These are phyloP conservation scores for Aspidapion aeneum DNA, from an alignment of 2,888 invertebrate genomes.

Conservation along the genomic window DNA sequence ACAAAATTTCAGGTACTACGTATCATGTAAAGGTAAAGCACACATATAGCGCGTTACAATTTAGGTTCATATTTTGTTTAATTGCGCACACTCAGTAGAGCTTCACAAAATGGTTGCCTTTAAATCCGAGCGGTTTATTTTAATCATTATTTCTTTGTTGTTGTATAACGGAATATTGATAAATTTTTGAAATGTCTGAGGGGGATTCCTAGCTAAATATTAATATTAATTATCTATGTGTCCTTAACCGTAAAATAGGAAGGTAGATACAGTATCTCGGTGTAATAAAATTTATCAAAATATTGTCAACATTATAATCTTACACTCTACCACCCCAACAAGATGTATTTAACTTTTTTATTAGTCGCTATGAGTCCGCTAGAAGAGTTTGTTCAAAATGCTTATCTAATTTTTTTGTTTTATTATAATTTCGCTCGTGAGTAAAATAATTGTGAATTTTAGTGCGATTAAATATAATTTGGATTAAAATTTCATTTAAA, in stretches of 20 bases:
- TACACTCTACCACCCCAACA: conserved; percentile 27
- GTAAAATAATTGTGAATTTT: too few species aligned
- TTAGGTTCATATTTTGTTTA: conserved; percentile 9
- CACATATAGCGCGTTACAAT: conserved; percentile 7
- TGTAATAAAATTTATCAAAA: conserved; percentile 37
- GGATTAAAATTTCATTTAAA: too few species aligned
- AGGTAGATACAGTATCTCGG: conserved; percentile 37
- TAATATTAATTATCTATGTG: conserved; percentile 39
- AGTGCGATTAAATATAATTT: too few species aligned
- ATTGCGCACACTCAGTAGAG: conserved; percentile 33
- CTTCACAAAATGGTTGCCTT: conserved; percentile 33
- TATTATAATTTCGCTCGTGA: too few species aligned
- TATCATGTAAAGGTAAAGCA: conserved; percentile 16
- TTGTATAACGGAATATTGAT: not conserved
- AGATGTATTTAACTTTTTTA: conserved; percentile 37
- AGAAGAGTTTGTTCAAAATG: too few species aligned
- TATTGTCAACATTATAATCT: conserved; percentile 42
- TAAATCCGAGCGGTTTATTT: conserved; percentile 4
- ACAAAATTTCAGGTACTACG: conserved; percentile 5
- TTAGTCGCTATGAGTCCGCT: too few species aligned
- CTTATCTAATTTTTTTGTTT: too few species aligned
- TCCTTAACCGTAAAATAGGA: conserved; percentile 42
- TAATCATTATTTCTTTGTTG: conserved; percentile 4
- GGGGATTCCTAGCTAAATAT: conserved; percentile 44
- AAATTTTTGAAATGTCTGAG: conserved; percentile 6